Evolutionary conservation across 2,113 vertebrate genomes (phyloP).

Genomic region (Scortum barcoo): DNA sequence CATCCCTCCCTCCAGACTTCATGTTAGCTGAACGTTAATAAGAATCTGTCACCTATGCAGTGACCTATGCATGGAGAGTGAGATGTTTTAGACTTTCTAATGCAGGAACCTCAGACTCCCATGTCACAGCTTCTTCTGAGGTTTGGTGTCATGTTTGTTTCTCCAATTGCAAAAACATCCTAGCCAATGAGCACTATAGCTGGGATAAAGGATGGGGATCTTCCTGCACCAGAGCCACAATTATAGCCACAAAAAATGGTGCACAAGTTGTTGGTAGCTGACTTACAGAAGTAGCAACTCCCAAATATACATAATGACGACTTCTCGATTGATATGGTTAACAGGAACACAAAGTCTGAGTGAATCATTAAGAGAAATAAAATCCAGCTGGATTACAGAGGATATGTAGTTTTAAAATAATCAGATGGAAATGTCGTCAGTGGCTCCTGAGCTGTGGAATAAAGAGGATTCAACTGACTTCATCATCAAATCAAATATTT

Average conservation of each 20-base stretch:
- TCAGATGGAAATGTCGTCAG: background rate
- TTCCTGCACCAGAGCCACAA: background rate
- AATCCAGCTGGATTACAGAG: background rate
- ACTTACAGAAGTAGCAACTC: background rate
- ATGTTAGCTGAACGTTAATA: background rate
- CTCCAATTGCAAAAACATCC: background rate
- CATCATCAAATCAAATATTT: background rate
- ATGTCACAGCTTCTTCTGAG: too few species aligned
- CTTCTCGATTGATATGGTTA: background rate
- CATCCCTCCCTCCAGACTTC: background rate
- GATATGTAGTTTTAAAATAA: background rate
- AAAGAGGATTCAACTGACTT: background rate
- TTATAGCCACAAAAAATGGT: background rate
- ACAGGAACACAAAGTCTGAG: background rate
- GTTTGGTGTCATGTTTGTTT: background rate
- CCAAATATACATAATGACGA: background rate
- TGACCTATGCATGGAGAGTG: background rate
- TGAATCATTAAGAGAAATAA: background rate
- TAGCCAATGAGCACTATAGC: background rate
- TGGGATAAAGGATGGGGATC: background rate
- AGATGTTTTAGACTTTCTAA: background rate
- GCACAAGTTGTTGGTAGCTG: background rate
- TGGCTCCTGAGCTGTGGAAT: background rate
- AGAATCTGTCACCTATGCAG: background rate
- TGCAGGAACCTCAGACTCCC: background rate